phyloP scores from a whole-genome alignment of 2,888 invertebrate genomes.

The Chirona hameri region DNA sequence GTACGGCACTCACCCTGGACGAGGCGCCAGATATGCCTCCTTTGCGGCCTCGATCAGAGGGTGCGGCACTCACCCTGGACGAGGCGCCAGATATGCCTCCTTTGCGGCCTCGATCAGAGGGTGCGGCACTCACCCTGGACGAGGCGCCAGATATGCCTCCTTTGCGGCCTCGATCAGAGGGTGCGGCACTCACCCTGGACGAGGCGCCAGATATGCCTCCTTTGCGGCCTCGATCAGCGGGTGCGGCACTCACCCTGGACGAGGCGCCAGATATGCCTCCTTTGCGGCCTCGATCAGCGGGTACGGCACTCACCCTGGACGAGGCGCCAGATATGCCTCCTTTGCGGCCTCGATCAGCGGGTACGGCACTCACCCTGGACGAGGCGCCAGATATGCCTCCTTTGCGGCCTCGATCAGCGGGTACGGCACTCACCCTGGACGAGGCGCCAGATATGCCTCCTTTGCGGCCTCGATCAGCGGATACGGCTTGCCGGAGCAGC shows the following conservation, averaged over 20 bases:
- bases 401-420: conserved; percentile 89
- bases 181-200: conserved; percentile 57
- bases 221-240: conserved; percentile 89
- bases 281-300: conserved; percentile 89
- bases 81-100: conserved; percentile 60
- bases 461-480: conserved; percentile 89
- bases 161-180: conserved; percentile 89
- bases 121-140: conserved; percentile 57
- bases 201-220: conserved; percentile 60
- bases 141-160: conserved; percentile 60
- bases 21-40: conserved; percentile 60
- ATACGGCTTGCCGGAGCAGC: conserved; percentile 78
- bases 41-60: conserved; percentile 89
- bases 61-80: conserved; percentile 57
- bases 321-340: conserved; percentile 60
- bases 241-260: conserved; percentile 57
- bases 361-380: conserved; percentile 57
- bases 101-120: conserved; percentile 89
- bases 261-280: conserved; percentile 60
- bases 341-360: conserved; percentile 89
- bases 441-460: conserved; percentile 60
- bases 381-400: conserved; percentile 60
- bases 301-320: conserved; percentile 57
- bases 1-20: conserved; percentile 57
- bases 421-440: conserved; percentile 57